A percentile compares a stretch with the other conserved stretches of the same genome.
Conservation (phyloP, 2,888 invertebrate genomes). For the Drosophila demipolita region DNA sequence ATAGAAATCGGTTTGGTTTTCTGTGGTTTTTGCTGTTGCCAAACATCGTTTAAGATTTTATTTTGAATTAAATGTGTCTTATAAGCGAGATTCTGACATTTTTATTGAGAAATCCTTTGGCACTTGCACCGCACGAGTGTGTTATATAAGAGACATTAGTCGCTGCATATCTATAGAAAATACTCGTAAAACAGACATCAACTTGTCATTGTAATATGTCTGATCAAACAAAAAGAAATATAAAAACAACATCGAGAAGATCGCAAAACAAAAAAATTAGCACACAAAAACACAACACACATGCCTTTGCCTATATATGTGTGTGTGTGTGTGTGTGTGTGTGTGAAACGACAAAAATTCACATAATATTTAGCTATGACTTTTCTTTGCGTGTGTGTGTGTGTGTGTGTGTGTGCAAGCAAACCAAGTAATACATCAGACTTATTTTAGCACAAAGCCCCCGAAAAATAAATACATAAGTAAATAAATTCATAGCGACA, state of each 20-base stretch:
- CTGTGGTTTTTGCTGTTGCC: neutral
- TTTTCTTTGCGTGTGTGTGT: conserved; percentile 37
- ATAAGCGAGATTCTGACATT: conserved; percentile 12
- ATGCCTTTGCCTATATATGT: neutral
- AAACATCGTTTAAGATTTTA: conserved; percentile 14
- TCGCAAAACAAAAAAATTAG: conserved; percentile 67
- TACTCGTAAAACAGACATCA: conserved; percentile 49
- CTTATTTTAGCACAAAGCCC: conserved; percentile 78
- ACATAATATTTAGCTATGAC: conserved; percentile 50
- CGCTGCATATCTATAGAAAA: conserved; percentile 20
- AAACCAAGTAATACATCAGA: conserved; percentile 76
- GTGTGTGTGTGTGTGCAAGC: conserved; percentile 34
- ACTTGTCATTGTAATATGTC: conserved; percentile 57
- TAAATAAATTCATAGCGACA: conserved; percentile 57
- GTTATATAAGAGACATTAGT: conserved; percentile 44
- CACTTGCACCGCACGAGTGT: conserved; percentile 13
- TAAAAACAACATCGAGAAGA: conserved; percentile 47
- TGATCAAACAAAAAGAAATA: conserved; percentile 67
- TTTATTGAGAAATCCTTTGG: conserved; percentile 50
- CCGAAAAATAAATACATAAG: conserved; percentile 66
- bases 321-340: neutral
- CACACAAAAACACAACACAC: conserved; percentile 33
- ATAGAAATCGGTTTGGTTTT: neutral
- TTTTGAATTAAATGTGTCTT: conserved; percentile 15
- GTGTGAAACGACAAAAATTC: conserved; percentile 50